phyloP scores from a whole-genome alignment of 2,797 vertebrate species.

The Botia almorhae region DNA sequence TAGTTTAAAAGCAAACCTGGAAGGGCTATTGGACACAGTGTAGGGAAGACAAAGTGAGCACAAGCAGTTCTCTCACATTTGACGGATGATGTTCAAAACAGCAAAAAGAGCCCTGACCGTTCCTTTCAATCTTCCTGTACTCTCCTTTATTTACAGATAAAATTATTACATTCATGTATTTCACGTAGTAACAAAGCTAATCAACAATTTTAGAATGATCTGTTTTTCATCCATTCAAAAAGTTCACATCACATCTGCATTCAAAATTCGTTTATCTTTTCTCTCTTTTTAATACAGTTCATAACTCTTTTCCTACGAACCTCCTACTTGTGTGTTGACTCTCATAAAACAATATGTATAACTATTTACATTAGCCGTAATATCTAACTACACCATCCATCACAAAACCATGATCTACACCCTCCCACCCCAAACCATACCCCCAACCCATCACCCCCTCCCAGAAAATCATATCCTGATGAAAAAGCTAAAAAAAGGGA shows the following conservation, averaged over 20 bases:
- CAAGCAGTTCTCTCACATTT: slow-evolving; percentile 65
- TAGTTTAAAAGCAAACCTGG: slow-evolving; percentile 75
- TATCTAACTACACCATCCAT: slow-evolving; percentile 70
- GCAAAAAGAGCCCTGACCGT: slow-evolving; percentile 76
- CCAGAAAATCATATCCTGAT: slow-evolving; percentile 63
- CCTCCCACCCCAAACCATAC: slow-evolving; percentile 58
- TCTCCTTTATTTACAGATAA: slow-evolving; percentile 82
- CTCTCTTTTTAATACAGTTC: slow-evolving; percentile 63
- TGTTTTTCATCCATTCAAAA: slow-evolving; percentile 75
- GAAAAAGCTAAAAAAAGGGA: slow-evolving; percentile 57
- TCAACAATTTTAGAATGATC: slow-evolving; percentile 71
- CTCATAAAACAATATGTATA: slow-evolving; percentile 75
- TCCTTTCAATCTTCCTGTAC: slow-evolving; percentile 66
- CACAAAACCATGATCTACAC: slow-evolving; percentile 71
- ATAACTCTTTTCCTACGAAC: slow-evolving; percentile 59
- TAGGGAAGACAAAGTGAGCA: slow-evolving; percentile 66
- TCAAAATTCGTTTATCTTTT: slow-evolving; percentile 66
- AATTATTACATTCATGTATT: slow-evolving; percentile 84
- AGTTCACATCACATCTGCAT: slow-evolving; percentile 73
- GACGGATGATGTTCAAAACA: slow-evolving; percentile 58
- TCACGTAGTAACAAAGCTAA: slow-evolving; percentile 86
- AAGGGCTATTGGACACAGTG: slow-evolving; percentile 68
- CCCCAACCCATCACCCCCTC: slow-evolving; percentile 50
- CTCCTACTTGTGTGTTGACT: slow-evolving; percentile 63
- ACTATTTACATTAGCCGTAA: slow-evolving; percentile 82